Conservation (phyloP, 2,888 invertebrate species). For the Cantharis rufa region DNA sequence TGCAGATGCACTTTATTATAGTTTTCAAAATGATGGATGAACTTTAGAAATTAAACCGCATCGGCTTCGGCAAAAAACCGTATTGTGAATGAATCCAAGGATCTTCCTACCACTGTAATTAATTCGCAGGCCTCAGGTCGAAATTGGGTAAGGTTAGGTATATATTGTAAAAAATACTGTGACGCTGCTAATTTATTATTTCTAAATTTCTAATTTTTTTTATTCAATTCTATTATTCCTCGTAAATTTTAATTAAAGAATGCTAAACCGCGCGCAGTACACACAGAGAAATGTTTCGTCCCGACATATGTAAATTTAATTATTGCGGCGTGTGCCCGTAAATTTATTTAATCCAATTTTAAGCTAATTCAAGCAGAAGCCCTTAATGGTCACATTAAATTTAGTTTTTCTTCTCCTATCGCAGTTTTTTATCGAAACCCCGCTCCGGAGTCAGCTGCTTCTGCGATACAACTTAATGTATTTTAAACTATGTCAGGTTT, state of each 20-base stretch:
- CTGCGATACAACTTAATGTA: conserved; percentile 35
- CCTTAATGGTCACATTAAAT: conserved; percentile 24
- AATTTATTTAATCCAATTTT: conserved; percentile 19
- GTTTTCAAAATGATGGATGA: conserved; percentile 37
- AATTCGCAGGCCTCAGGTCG: conserved; percentile 15
- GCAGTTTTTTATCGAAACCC: conserved; percentile 27
- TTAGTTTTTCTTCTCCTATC: conserved; percentile 23
- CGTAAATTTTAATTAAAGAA: background rate
- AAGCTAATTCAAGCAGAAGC: conserved; percentile 16
- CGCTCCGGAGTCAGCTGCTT: conserved; percentile 31
- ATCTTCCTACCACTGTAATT: conserved; percentile 18
- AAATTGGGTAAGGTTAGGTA: conserved; percentile 24
- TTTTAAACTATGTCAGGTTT: conserved; percentile 36
- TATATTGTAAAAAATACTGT: background rate
- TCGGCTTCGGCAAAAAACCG: conserved; percentile 10
- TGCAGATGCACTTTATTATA: conserved; percentile 37
- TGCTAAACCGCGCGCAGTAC: background rate
- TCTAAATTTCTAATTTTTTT: background rate
- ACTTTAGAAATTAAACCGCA: conserved; percentile 26
- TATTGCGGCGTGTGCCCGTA: conserved; percentile 5
- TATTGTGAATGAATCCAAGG: conserved; percentile 20
- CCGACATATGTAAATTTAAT: background rate
- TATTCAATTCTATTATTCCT: background rate
- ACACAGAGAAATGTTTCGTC: background rate
- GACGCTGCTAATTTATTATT: background rate